These are phyloP conservation scores for Crotalus horridus DNA, from an alignment of 2,113 vertebrate genomes.

Conservation along the genomic window DNA sequence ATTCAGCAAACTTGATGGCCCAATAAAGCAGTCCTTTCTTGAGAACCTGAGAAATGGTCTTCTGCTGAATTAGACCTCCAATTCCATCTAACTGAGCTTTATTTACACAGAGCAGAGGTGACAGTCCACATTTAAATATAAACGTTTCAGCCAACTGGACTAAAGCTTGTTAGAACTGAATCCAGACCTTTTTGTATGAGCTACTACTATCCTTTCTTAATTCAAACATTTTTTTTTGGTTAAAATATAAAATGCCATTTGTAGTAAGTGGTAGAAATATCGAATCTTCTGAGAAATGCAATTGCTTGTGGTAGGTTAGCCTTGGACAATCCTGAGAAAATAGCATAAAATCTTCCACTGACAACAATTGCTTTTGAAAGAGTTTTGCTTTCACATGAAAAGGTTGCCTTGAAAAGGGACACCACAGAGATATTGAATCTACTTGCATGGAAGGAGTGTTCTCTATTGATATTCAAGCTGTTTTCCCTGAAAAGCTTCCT, in stretches of 20 bases:
- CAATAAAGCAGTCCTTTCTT: neutral
- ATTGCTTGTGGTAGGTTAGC: neutral
- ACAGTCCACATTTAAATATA: neutral
- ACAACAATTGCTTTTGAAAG: constrained; percentile 38
- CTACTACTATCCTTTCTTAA: neutral
- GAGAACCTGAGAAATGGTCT: neutral
- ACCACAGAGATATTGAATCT: constrained; percentile 27
- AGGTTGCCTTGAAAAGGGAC: constrained; percentile 29
- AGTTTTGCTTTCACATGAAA: constrained; percentile 49
- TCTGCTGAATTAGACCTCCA: neutral
- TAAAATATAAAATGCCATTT: neutral
- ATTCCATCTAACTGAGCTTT: neutral
- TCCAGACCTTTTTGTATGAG: neutral
- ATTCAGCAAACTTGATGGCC: neutral
- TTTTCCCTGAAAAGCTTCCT: constrained; percentile 4
- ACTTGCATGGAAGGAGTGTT: constrained; percentile 15
- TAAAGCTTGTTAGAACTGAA: neutral
- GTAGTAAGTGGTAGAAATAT: neutral
- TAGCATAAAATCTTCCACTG: constrained; percentile 34
- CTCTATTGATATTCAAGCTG: constrained; percentile 27
- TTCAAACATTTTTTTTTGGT: neutral
- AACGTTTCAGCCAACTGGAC: neutral
- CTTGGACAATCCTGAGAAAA: constrained; percentile 33
- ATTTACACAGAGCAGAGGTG: neutral
- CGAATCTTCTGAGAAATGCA: constrained; percentile 1